Percentiles rank a stretch among this genome's conserved stretches.
phyloP scores from a whole-genome alignment of 2,797 vertebrate species.

The Knipowitschia caucasica region DNA sequence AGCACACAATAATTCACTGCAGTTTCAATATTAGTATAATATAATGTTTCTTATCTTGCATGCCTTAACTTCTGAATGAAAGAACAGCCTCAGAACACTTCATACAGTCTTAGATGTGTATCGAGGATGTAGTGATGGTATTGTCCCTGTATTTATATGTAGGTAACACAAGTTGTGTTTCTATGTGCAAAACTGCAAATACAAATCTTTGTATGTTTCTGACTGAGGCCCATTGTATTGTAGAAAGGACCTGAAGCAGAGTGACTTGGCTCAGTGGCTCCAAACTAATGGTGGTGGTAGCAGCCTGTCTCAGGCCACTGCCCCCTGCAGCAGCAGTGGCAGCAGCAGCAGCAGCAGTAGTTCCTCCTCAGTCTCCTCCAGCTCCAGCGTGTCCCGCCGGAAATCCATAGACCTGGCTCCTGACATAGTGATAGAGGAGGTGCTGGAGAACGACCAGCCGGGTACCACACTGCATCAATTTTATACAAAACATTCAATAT shows the following conservation, averaged over 20 bases:
- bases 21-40: no score
- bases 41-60: no score
- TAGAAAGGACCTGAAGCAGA: not conserved
- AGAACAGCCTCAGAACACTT: no score
- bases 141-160: not conserved
- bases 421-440: conserved; percentile 51
- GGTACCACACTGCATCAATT: no score
- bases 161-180: not conserved
- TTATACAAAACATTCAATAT: no score
- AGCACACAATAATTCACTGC: no score
- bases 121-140: no score
- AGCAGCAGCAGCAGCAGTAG: not conserved
- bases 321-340: not conserved
- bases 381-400: not conserved
- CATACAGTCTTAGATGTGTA: no score
- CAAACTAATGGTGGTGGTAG: not conserved
- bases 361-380: not conserved
- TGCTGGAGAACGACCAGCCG: conserved; percentile 13
- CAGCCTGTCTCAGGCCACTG: not conserved
- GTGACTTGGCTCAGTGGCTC: not conserved
- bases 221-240: not conserved
- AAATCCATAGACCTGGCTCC: not conserved
- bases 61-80: no score
- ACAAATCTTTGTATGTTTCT: not conserved
- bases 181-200: not conserved